Conservation (phyloP, 2,888 invertebrate genomes). For the Baccha elongata region DNA sequence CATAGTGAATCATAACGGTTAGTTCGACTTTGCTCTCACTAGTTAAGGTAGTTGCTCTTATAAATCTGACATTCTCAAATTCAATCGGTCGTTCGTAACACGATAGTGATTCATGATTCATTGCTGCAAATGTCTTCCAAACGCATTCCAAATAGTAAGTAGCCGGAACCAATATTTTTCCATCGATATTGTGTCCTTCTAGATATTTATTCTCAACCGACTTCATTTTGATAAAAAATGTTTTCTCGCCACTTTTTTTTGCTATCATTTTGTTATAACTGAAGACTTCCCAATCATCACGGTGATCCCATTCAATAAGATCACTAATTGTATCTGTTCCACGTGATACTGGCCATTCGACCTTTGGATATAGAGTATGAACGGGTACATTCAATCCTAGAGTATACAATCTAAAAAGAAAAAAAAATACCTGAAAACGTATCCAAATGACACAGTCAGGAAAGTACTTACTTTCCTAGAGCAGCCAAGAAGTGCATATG, state of each 20-base stretch:
- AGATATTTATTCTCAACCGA: conserved; percentile 87
- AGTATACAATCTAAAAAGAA: conserved; percentile 86
- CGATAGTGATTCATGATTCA: conserved; percentile 84
- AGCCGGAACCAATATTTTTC: conserved; percentile 88
- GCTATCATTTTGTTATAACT: conserved; percentile 85
- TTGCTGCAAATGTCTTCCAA: conserved; percentile 87
- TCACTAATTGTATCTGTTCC: conserved; percentile 93
- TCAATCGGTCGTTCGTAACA: conserved; percentile 88
- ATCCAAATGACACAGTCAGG: not conserved
- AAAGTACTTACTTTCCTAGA: conserved; percentile 82
- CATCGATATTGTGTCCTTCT: conserved; percentile 92
- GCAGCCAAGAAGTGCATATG: conserved; percentile 79
- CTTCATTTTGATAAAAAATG: conserved; percentile 84
- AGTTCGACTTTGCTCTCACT: conserved; percentile 85
- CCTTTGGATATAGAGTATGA: conserved; percentile 88
- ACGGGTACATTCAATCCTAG: conserved; percentile 89
- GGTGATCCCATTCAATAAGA: conserved; percentile 92
- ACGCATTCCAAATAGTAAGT: conserved; percentile 89
- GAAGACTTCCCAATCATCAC: conserved; percentile 88
- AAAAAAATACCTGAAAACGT: not conserved
- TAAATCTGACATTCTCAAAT: conserved; percentile 91
- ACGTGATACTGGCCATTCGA: conserved; percentile 91
- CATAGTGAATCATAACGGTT: conserved; percentile 85
- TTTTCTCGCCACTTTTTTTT: conserved; percentile 86
- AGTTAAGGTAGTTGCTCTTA: conserved; percentile 91